Evolutionary conservation across 2,797 vertebrate species (phyloP), one percentile per base, ranked within the genome.

Genomic region (Dallia pectoralis): DNA sequence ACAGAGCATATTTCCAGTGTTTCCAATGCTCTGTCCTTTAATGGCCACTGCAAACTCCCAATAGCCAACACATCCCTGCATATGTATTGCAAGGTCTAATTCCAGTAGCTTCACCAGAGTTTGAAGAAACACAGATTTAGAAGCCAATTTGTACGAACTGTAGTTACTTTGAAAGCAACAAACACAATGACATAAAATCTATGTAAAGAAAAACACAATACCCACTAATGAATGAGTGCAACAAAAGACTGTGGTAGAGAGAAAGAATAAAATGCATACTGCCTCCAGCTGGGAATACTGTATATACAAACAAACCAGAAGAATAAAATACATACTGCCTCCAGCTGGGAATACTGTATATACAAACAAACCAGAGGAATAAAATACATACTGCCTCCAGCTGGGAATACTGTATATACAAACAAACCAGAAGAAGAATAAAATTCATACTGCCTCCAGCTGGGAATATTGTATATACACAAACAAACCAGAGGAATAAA

Each of bases 41-140:
- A 19, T 53, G n/a, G n/a, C 51, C n/a, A n/a, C 8, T 8, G 51
- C 5, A 53, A 59, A 27, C 22, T 11, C 25, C 53, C 53, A 59
- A 59, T 59, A 59, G 53, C 22, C 53, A 59, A 59, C n/a, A 59
- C 53, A 59, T n/a, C n/a, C 22, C 22, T 59, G 53, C 53, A 59
- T 27, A 27, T 59, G 25, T 25, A 25, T 25, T 59, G 53, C 53
- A 25, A 59, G 9, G 53, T 25, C n/a, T n/a, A 25, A 9, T 59
- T 7, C 2, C 40, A 44, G 40, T 12, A 27, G 22, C 11, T 59
- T 14, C 22, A 59, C 22, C 53, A 27, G 53, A 59, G 18, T 59
- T 12, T 22, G 9, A 59, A 59, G 53, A 25, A 59, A n/a, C 0
- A 56, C 2, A 56, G n/a, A 56, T 56, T 56, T 56, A 56, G 22